These are phyloP conservation scores for Tiaroga cobitis DNA, from an alignment of 2,797 vertebrate genomes.

Conservation along the genomic window DNA sequence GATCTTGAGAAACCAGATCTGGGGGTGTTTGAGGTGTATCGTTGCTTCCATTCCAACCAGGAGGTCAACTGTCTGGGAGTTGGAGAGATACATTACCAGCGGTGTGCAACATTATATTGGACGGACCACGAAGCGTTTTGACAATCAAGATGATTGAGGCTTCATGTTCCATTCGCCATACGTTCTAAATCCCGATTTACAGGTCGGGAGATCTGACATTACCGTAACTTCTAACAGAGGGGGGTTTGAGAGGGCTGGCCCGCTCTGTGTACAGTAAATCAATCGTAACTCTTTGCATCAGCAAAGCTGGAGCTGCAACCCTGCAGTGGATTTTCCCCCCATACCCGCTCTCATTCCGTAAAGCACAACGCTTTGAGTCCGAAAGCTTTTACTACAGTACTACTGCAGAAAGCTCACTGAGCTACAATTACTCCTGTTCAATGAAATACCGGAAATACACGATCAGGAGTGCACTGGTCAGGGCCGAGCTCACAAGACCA, in stretches of 20 bases:
- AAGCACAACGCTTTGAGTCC: background rate
- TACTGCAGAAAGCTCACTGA: conserved; percentile 17
- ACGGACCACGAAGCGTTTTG: conserved; percentile 56
- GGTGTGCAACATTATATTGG: conserved; percentile 62
- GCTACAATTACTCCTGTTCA: conserved; percentile 1
- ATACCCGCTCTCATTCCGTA: conserved; percentile 16
- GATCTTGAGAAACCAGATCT: conserved; percentile 64
- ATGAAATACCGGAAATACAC: background rate
- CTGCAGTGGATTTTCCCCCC: conserved; percentile 42
- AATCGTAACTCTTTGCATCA: conserved; percentile 56
- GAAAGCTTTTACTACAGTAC: background rate
- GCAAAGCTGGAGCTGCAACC: conserved; percentile 57
- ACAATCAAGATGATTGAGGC: conserved; percentile 56
- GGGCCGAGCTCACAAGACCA: conserved; percentile 1
- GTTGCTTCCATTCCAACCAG: conserved; percentile 59
- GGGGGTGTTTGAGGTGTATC: conserved; percentile 57
- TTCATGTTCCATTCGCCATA: conserved; percentile 29
- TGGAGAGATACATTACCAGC: conserved; percentile 59
- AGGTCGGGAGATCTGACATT: background rate
- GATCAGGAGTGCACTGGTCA: background rate
- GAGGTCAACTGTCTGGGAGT: conserved; percentile 60
- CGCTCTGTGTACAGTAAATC: conserved; percentile 50
- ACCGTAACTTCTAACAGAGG: conserved; percentile 14
- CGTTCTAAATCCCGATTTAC: conserved; percentile 28
- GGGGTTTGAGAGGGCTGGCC: conserved; percentile 27